Evolutionary conservation across 2,113 vertebrate species (phyloP), one percentile per base, ranked within the genome.

Genomic region (Glaucomys volans): DNA sequence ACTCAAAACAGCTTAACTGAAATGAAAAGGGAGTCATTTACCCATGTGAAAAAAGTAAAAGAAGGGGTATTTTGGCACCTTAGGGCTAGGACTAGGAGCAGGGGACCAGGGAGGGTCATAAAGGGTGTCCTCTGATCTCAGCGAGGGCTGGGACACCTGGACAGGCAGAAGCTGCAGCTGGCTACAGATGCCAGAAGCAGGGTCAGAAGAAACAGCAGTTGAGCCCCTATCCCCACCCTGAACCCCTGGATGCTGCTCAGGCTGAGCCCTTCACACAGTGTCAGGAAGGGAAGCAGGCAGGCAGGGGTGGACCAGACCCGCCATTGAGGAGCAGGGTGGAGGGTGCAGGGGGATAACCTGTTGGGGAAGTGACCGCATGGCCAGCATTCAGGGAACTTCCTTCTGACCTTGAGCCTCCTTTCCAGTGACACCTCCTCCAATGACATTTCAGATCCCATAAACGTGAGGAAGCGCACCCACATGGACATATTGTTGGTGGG

Each of bases 351-450:
- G 74, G 50, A 14, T 35, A 42, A 17, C 9, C 6, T 0, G 8
- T 30, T 11, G 26, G 83, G 16, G 4, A 37, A 14, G 64, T 14
- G 10, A 4, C 12, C 11, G 11, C 13, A 30, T 12, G 26, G 32
- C 17, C 24, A 1, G 5, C 22, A 2, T 6, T 22, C 35, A 50
- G 17, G 5, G 5, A 1, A 50, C 28, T 12, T 6, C 18, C 9
- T 5, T 71, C 52, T 26, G 35, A 64, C 26, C 42, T 71, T 50
- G 35, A 5, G 18, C 2, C 32, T 20, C 14, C 69, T 83, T 47
- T 50, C 10, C 32, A 35, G 9, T 47, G 4, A 10, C 22, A 12
- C 6, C 12, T 62, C 30, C 28, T 44, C 4, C 35, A 5, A 32
- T 35, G 28, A 32, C n/a, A 22, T n/a, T 62, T 5, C 32, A n/a